Conservation (phyloP, 2,888 invertebrate genomes). For the Diplolepis rosae region DNA sequence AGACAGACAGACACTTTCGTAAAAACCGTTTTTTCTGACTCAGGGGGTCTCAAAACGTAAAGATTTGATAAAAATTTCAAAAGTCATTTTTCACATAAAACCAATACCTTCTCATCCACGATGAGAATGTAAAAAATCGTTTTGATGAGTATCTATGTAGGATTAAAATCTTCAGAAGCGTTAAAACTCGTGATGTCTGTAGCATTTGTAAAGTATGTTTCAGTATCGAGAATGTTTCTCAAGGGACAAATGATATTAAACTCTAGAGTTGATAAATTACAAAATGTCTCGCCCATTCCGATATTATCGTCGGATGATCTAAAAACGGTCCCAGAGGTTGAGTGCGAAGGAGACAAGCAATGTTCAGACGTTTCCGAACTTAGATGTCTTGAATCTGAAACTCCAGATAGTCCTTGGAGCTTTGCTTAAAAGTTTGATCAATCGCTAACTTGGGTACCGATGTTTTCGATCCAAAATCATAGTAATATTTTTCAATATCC, state of each 20-base stretch:
- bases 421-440: constrained; percentile 28
- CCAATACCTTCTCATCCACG: too few relatives aligned
- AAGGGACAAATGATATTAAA: constrained; percentile 27
- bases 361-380: constrained; percentile 23
- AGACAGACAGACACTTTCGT: too few relatives aligned
- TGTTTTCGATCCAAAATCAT: too few relatives aligned
- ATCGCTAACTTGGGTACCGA: constrained; percentile 28
- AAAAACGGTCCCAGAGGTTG: constrained; percentile 23
- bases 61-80: too few relatives aligned
- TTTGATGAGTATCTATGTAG: too few relatives aligned
- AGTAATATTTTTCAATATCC: too few relatives aligned
- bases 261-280: constrained; percentile 29
- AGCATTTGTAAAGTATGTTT: constrained; percentile 18
- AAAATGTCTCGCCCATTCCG: constrained; percentile 30
- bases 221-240: constrained; percentile 11
- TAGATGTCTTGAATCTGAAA: constrained; percentile 23
- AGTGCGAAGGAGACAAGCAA: constrained; percentile 12
- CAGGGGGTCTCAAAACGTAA: too few relatives aligned
- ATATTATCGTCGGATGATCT: constrained; percentile 23
- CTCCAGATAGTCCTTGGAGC: constrained; percentile 23
- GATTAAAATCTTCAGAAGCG: too few relatives aligned
- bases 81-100: too few relatives aligned
- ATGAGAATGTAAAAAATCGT: too few relatives aligned
- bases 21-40: too few relatives aligned
- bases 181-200: too few relatives aligned